These are phyloP conservation scores for Tyria jacobaeae DNA, from an alignment of 2,888 invertebrate genomes.

Conservation along the genomic window DNA sequence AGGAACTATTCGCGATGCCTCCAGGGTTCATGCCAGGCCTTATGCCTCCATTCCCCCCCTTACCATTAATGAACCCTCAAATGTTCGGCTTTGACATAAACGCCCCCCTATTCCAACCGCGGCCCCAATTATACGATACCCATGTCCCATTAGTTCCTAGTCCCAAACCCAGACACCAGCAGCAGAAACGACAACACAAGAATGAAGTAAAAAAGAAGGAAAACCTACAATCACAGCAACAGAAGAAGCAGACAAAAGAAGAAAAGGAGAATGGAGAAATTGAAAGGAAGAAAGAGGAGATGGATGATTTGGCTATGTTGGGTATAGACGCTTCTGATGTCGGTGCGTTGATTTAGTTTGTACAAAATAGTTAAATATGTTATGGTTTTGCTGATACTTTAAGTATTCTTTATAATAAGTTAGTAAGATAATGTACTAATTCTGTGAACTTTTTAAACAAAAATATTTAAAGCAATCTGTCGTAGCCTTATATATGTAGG, in stretches of 20 bases:
- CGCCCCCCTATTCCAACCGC: slow-evolving; percentile 62
- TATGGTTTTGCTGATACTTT: background rate
- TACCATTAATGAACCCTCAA: slow-evolving; percentile 58
- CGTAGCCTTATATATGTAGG: background rate
- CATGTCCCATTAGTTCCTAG: slow-evolving; percentile 71
- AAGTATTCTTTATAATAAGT: background rate
- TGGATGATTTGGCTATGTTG: slow-evolving; percentile 93
- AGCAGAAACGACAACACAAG: slow-evolving; percentile 26
- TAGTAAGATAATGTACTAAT: background rate
- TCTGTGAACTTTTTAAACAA: background rate
- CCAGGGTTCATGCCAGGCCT: slow-evolving; percentile 56
- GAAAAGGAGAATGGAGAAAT: slow-evolving; percentile 44
- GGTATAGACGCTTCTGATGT: slow-evolving; percentile 95
- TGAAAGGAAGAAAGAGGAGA: slow-evolving; percentile 81
- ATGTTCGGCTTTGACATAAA: slow-evolving; percentile 79
- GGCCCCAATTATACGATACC: slow-evolving; percentile 73
- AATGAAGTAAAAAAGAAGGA: slow-evolving; percentile 37
- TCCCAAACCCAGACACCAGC: slow-evolving; percentile 45
- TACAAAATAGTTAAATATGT: background rate
- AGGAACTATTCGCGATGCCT: slow-evolving; percentile 45
- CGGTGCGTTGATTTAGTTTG: slow-evolving; percentile 79
- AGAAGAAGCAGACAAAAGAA: slow-evolving; percentile 12
- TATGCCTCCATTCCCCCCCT: slow-evolving; percentile 58
- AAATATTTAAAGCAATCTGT: background rate
- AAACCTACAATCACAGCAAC: background rate